Conservation (phyloP, 1,140 invertebrate genomes). For the Halictus rubicundus region DNA sequence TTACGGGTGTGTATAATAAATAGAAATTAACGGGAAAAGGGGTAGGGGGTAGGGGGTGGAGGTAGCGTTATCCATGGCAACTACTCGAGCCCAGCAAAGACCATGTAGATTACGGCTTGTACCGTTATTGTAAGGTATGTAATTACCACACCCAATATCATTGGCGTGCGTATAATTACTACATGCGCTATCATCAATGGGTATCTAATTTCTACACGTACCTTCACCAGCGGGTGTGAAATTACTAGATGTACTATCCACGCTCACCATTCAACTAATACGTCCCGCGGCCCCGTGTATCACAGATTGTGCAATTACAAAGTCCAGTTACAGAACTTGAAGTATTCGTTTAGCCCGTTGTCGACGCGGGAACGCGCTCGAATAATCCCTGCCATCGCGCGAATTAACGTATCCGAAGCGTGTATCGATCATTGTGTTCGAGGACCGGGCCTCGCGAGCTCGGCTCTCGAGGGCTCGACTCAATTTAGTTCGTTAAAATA, state of each 20-base stretch:
- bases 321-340: neutral
- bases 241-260: conserved; percentile 24
- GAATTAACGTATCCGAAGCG: neutral
- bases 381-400: neutral
- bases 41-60: too few species aligned
- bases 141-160: conserved; percentile 42
- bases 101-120: conserved; percentile 30
- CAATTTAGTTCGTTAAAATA: too few species aligned
- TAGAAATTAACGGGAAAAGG: too few species aligned
- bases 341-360: neutral
- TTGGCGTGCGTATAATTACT: conserved; percentile 44
- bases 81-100: conserved; percentile 7
- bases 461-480: too few species aligned
- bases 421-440: neutral
- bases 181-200: conserved; percentile 42
- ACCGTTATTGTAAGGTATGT: conserved; percentile 31
- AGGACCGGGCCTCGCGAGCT: too few species aligned
- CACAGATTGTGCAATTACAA: neutral
- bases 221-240: conserved; percentile 32
- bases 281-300: neutral
- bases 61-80: conserved; percentile 4
- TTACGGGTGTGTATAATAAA: too few species aligned
- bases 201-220: conserved; percentile 43
- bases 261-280: conserved; percentile 7
- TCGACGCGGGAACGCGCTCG: neutral